Conservation (phyloP, 37 sponge, comb jelly and placozoan genomes). For the Amphimedon queenslandica region DNA sequence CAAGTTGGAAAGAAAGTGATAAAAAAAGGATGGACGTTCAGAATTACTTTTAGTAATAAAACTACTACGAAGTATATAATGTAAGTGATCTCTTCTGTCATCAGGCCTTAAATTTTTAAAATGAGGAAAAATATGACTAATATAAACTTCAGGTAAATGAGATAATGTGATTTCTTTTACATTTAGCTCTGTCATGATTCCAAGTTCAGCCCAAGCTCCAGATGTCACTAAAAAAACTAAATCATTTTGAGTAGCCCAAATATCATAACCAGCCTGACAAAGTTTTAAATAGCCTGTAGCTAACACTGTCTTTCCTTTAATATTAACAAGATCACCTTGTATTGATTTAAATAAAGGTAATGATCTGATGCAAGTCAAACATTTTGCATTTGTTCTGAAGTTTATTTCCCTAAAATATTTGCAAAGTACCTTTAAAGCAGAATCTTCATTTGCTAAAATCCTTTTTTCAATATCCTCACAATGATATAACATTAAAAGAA, state of each 20-base stretch:
- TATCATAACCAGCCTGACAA: conserved; percentile 10
- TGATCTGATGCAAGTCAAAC: not conserved
- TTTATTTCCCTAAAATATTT: conserved; percentile 20
- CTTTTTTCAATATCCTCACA: no score
- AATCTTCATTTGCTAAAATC: not conserved
- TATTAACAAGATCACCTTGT: not conserved
- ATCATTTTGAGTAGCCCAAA: conserved; percentile 12
- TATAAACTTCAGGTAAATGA: conserved; percentile 7
- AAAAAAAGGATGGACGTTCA: no score
- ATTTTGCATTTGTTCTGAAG: not conserved
- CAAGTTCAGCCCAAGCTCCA: conserved; percentile 33
- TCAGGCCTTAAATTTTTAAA: not conserved
- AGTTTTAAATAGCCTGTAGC: conserved; percentile 23
- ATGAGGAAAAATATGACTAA: conserved; percentile 4
- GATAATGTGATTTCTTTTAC: conserved; percentile 6
- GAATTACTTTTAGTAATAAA: no score
- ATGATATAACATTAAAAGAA: not conserved
- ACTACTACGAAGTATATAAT: not conserved
- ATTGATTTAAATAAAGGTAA: conserved; percentile 43
- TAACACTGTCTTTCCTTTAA: conserved; percentile 15
- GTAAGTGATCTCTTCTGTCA: not conserved
- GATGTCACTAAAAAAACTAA: conserved; percentile 22
- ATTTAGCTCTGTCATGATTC: not conserved
- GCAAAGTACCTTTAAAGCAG: not conserved
- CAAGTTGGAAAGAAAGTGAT: no score